Conservation (phyloP, 2,797 vertebrate genomes). For the Acrocephalus scirpaceus region DNA sequence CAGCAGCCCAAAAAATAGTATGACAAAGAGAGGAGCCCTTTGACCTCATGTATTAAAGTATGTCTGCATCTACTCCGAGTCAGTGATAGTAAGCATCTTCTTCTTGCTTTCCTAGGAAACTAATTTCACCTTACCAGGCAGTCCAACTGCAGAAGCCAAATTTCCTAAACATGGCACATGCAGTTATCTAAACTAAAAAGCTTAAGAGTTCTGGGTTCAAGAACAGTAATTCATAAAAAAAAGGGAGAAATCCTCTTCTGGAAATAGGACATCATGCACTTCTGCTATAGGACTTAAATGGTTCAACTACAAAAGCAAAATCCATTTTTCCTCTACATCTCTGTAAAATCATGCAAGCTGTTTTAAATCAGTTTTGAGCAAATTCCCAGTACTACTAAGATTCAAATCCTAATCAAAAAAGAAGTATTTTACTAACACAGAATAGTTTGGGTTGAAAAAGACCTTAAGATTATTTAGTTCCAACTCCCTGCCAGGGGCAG, state of each 20-base stretch:
- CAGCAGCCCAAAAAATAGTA: neutral
- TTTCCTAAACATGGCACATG: neutral
- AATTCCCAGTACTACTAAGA: neutral
- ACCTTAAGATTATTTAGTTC: neutral
- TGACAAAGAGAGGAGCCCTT: neutral
- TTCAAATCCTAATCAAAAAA: neutral
- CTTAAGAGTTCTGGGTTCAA: neutral
- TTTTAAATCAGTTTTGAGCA: neutral
- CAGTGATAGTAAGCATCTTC: neutral
- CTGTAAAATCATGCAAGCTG: neutral
- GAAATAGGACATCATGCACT: neutral
- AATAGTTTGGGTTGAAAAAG: neutral
- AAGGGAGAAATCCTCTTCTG: neutral
- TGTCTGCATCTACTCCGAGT: neutral
- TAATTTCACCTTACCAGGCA: neutral
- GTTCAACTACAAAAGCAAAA: neutral
- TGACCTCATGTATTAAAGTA: neutral
- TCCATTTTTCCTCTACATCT: neutral
- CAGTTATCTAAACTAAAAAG: neutral
- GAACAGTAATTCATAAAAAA: neutral
- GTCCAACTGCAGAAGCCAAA: neutral
- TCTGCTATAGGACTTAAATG: neutral
- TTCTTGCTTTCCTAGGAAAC: neutral
- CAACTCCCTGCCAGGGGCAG: neutral
- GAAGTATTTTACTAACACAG: neutral